Percentiles rank a stretch among this genome's conserved stretches.
These are phyloP conservation scores for Sphenodon punctatus DNA, from an alignment of 2,797 vertebrate species.

Conservation along the genomic window DNA sequence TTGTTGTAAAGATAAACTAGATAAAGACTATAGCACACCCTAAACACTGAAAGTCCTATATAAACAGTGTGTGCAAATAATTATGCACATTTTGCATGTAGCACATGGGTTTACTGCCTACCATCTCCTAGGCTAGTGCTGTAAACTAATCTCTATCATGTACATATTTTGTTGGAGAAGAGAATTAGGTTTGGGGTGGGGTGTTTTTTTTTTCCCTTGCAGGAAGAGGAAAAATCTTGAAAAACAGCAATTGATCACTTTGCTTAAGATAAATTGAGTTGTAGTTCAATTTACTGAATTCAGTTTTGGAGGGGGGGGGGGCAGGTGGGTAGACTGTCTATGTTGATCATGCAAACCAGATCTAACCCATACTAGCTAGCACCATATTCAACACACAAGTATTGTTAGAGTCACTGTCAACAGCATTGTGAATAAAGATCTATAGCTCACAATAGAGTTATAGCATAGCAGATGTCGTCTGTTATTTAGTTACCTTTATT, in stretches of 20 bases:
- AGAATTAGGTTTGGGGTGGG: background rate
- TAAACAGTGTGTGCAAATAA: too few relatives aligned
- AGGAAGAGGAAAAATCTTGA: background rate
- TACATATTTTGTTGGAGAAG: background rate
- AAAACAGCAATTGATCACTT: background rate
- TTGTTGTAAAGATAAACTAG: too few relatives aligned
- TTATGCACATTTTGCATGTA: too few relatives aligned
- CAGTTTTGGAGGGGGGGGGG: background rate
- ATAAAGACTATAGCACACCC: too few relatives aligned
- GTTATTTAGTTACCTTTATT: accelerated
- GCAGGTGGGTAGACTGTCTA: background rate
- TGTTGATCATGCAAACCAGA: background rate
- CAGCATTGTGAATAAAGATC: background rate
- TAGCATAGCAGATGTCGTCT: too few relatives aligned
- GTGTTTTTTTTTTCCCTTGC: background rate
- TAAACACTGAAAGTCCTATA: too few relatives aligned
- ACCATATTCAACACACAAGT: background rate
- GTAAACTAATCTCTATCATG: background rate
- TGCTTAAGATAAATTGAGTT: background rate
- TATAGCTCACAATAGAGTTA: background rate
- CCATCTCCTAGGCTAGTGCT: background rate
- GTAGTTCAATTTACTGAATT: background rate
- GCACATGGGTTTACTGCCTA: background rate
- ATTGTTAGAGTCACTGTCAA: background rate
- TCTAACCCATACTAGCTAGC: background rate